Evolutionary conservation across 2,888 invertebrate genomes (phyloP).

Genomic region (Dilophus febrilis): DNA sequence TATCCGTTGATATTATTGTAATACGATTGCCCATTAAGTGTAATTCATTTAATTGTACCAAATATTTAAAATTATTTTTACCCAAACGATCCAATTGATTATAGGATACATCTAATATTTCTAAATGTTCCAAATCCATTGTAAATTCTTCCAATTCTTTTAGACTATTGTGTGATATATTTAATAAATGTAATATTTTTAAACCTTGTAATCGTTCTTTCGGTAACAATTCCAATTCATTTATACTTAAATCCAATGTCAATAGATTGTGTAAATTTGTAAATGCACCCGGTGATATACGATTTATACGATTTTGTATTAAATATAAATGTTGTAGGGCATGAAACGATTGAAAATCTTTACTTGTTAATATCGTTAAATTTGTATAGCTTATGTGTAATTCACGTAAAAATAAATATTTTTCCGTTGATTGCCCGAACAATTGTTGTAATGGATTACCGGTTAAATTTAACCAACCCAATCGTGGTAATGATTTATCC

Average conservation of each 20-base stretch:
- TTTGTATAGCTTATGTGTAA: slow-evolving; percentile 61
- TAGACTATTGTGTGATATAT: slow-evolving; percentile 68
- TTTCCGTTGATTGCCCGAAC: slow-evolving; percentile 50
- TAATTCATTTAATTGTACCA: slow-evolving; percentile 60
- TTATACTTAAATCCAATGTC: slow-evolving; percentile 63
- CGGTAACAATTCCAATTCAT: slow-evolving; percentile 66
- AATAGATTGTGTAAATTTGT: slow-evolving; percentile 56
- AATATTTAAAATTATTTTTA: slow-evolving; percentile 56
- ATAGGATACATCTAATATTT: slow-evolving; percentile 64
- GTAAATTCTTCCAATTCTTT: slow-evolving; percentile 70
- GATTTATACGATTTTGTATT: slow-evolving; percentile 53
- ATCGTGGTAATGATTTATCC: slow-evolving; percentile 50
- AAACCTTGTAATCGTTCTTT: slow-evolving; percentile 71
- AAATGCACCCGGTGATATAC: slow-evolving; percentile 74
- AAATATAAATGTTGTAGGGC: slow-evolving; percentile 57
- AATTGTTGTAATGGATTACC: slow-evolving; percentile 63
- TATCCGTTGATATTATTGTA: slow-evolving; percentile 56
- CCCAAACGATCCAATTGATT: slow-evolving; percentile 65
- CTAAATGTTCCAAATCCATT: slow-evolving; percentile 54
- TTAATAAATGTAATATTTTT: slow-evolving; percentile 51
- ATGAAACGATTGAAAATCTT: slow-evolving; percentile 72
- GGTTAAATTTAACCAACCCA: slow-evolving; percentile 65
- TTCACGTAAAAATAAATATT: slow-evolving; percentile 65
- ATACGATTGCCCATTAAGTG: slow-evolving; percentile 71
- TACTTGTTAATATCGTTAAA: slow-evolving; percentile 63